Evolutionary conservation across 2,888 invertebrate species (phyloP), one percentile per base, ranked within the genome.

Genomic region (Tenthredo livida): DNA sequence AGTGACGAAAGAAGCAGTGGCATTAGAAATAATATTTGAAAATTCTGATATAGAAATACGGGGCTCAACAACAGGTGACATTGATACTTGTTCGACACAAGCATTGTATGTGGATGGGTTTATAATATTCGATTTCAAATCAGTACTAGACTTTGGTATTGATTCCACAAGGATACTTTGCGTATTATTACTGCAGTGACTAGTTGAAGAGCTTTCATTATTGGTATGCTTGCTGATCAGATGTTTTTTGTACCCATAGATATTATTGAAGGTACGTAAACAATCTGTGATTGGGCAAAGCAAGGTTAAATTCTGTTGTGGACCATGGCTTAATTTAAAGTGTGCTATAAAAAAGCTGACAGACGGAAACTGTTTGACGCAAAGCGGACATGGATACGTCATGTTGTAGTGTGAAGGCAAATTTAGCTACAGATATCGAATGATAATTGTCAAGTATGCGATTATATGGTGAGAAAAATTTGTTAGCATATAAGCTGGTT

Each of bases 201-300:
- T 58, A 54, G 58, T 75, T 2, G 54, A 6, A 84, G 47, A 75
- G n/a, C 73, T 25, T 72, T 72, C 47, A 40, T 80, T 54, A 73
- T 21, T 73, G 61, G 82, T 50, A 86, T 86, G 86, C 84, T 86
- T 86, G 2, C 17, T 43, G 58, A 84, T 58, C 50, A 85, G 15
- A 84, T 87, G 87, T 77, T 77, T 85, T 84, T 82, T 61, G 70
- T 80, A 80, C 65, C 80, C 50, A 40, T 86, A 85, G 21, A 86
- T 70, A 84, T 86, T 78, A 33, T 82, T 85, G 40, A 87, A 88
- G n/a, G 61, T 73, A 73, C 86, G 67, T 21, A 17, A 15, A 82
- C 88, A 88, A 5, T 78, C 43, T 21, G n/a, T 50, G 40, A 86
- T 29, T 40, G 67, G 85, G 43, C 88, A 88, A 70, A 37, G 78